Conservation (phyloP, 1,140 invertebrate species). For the Drosophila tropicalis region DNA sequence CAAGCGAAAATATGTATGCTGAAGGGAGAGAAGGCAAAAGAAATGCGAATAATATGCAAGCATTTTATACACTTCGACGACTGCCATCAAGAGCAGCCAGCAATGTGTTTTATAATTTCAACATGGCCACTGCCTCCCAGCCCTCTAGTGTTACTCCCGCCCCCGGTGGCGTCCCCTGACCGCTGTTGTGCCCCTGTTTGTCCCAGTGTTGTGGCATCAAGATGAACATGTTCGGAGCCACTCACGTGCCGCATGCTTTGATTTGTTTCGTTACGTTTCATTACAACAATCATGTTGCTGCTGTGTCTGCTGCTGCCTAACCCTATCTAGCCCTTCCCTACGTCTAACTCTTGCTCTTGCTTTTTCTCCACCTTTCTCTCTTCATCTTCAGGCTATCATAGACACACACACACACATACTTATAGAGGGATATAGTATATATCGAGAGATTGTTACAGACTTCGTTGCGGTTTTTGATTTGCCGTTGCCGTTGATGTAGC, state of each 20-base stretch:
- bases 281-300: slow-evolving; percentile 68
- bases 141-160: neutral
- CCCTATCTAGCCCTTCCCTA: slow-evolving; percentile 2
- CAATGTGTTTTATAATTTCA: slow-evolving; percentile 68
- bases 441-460: slow-evolving; percentile 15
- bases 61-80: slow-evolving; percentile 66
- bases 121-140: slow-evolving; percentile 18
- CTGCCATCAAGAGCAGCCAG: slow-evolving; percentile 21
- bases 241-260: slow-evolving; percentile 78
- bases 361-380: neutral
- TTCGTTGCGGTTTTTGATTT: slow-evolving; percentile 65
- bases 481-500: neutral
- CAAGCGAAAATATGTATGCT: neutral
- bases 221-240: slow-evolving; percentile 68
- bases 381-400: slow-evolving; percentile 20
- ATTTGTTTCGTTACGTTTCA: slow-evolving; percentile 79
- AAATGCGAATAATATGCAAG: slow-evolving; percentile 70
- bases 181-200: neutral
- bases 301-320: slow-evolving; percentile 22
- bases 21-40: slow-evolving; percentile 28
- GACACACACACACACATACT: slow-evolving; percentile 18
- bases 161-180: neutral
- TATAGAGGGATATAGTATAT: neutral
- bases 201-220: slow-evolving; percentile 27
- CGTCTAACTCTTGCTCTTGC: neutral